phyloP scores from a whole-genome alignment of 2,113 vertebrate species.

The Solenodon paradoxus region DNA sequence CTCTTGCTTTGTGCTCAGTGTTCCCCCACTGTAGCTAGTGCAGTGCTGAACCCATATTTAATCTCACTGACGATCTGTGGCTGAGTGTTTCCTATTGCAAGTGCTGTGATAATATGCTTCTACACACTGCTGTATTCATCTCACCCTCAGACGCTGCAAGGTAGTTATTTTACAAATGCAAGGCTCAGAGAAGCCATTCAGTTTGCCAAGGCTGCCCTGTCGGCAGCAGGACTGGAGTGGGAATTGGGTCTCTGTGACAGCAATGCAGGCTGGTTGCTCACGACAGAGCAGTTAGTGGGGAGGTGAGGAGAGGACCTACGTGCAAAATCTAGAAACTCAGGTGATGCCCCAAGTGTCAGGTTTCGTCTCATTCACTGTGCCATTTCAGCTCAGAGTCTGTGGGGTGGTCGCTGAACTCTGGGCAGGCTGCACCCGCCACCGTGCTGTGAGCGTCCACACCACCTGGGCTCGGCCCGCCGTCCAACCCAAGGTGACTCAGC shows the following conservation, averaged over 20 bases:
- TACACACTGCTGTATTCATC: background rate
- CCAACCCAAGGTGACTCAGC: conserved; percentile 26
- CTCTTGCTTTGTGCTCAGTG: too few relatives aligned
- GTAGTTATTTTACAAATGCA: background rate
- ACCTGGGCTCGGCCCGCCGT: background rate
- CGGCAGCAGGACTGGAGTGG: background rate
- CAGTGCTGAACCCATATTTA: background rate
- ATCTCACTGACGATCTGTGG: background rate
- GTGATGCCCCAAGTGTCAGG: background rate
- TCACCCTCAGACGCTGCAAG: background rate
- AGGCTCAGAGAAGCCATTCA: background rate
- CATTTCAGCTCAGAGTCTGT: background rate
- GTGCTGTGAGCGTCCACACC: accelerated
- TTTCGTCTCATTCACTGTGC: background rate
- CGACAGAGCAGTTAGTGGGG: background rate
- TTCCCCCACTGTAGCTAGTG: background rate
- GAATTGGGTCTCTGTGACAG: background rate
- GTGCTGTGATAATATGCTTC: background rate
- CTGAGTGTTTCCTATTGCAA: background rate
- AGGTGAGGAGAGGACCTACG: background rate
- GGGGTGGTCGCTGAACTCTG: background rate
- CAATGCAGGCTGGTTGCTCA: background rate
- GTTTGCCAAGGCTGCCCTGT: background rate
- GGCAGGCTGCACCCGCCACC: background rate
- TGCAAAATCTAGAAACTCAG: background rate